Percentiles rank a stretch among this genome's conserved stretches.
Conservation (phyloP, 2,888 invertebrate genomes). For the Fabriciana adippe region DNA sequence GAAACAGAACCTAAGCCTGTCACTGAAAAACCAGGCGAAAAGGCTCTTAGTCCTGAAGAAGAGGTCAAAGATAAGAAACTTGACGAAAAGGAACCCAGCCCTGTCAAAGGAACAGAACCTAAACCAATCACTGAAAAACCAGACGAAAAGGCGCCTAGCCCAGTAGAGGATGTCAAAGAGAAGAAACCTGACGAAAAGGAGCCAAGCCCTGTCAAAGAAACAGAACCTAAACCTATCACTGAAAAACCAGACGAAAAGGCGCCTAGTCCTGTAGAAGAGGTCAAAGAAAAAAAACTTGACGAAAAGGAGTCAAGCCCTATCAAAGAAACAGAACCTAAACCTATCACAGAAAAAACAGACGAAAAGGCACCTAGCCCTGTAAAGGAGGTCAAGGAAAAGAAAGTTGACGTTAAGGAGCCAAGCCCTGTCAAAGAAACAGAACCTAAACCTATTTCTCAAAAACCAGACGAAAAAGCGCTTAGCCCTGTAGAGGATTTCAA, state of each 20-base stretch:
- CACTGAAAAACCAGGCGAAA: slow-evolving; percentile 4
- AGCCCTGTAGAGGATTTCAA: not conserved
- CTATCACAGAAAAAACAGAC: not conserved
- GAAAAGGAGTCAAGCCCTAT: slow-evolving; percentile 17
- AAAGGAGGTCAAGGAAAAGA: not conserved
- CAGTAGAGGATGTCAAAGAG: not conserved
- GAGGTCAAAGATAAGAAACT: not conserved
- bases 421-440: not conserved
- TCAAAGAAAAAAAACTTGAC: not conserved
- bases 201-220: slow-evolving; percentile 19
- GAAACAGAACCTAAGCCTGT: not conserved
- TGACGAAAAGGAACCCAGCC: slow-evolving; percentile 19
- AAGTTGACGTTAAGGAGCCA: no score
- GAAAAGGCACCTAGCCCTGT: not conserved
- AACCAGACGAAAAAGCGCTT: slow-evolving; percentile 27
- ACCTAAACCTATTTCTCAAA: not conserved
- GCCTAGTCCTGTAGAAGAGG: slow-evolving; percentile 18
- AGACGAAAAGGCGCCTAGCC: slow-evolving; percentile 25
- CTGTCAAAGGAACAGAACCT: not conserved
- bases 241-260: slow-evolving; percentile 1
- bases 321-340: not conserved
- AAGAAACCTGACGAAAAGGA: slow-evolving; percentile 15
- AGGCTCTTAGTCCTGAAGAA: slow-evolving; percentile 13
- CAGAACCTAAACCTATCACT: not conserved
- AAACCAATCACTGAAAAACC: slow-evolving; percentile 2